phyloP scores from a whole-genome alignment of 2,888 invertebrate species.

The Scaptomyza tumidula region DNA sequence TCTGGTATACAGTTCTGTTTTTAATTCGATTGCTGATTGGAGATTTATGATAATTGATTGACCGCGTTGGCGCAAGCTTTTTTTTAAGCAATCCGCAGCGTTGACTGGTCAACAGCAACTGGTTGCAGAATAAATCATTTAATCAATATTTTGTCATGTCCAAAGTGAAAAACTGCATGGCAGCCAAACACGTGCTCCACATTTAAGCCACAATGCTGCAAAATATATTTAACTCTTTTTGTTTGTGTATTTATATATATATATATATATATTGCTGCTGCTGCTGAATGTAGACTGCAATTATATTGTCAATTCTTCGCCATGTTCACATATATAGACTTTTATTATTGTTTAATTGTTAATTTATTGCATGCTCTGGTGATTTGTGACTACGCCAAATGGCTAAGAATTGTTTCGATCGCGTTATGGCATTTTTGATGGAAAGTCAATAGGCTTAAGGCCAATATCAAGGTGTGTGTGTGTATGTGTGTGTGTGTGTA shows the following conservation, averaged over 20 bases:
- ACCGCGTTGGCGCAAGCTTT: slow-evolving; percentile 59
- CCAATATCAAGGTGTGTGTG: slow-evolving; percentile 29
- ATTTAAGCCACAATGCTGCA: slow-evolving; percentile 48
- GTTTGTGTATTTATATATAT: slow-evolving; percentile 11
- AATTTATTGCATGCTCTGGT: slow-evolving; percentile 63
- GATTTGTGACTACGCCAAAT: slow-evolving; percentile 46
- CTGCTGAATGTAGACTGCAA: slow-evolving; percentile 44
- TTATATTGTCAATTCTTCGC: slow-evolving; percentile 68
- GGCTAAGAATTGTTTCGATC: not conserved
- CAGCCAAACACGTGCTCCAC: slow-evolving; percentile 71
- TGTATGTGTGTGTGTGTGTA: not conserved
- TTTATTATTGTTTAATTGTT: slow-evolving; percentile 75
- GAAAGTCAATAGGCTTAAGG: slow-evolving; percentile 36
- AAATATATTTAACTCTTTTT: slow-evolving; percentile 3
- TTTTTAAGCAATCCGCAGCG: slow-evolving; percentile 73
- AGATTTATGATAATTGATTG: slow-evolving; percentile 72
- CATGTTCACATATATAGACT: slow-evolving; percentile 43
- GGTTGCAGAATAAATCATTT: slow-evolving; percentile 68
- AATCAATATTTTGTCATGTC: slow-evolving; percentile 77
- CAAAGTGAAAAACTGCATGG: slow-evolving; percentile 55
- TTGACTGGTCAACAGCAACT: slow-evolving; percentile 35
- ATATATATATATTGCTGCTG: not conserved
- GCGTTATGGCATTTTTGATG: not conserved
- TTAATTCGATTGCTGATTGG: slow-evolving; percentile 39
- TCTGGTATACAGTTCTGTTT: slow-evolving; percentile 23